Conservation (phyloP, 2,888 invertebrate species). For the Nomada flava region DNA sequence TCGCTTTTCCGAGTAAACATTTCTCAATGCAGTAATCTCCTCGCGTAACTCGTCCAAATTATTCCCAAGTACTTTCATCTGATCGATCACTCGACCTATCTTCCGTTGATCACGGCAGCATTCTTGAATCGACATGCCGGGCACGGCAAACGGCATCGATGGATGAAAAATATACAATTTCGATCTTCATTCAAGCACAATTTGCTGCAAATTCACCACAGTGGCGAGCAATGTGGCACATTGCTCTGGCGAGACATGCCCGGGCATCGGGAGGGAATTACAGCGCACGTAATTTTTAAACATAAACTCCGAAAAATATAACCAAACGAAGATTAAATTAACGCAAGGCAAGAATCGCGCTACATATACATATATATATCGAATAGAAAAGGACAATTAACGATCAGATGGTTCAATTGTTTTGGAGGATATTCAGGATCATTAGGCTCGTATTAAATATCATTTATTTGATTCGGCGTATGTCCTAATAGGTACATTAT, state of each 20-base stretch:
- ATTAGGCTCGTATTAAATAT: slow-evolving; percentile 69
- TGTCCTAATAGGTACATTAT: slow-evolving; percentile 73
- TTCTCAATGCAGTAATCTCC: slow-evolving; percentile 50
- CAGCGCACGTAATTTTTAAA: neutral
- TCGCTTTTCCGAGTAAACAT: neutral
- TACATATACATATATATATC: neutral
- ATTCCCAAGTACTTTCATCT: slow-evolving; percentile 59
- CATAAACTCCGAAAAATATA: neutral
- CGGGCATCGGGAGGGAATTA: neutral
- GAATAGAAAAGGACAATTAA: slow-evolving; percentile 16
- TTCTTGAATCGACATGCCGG: slow-evolving; percentile 38
- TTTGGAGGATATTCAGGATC: slow-evolving; percentile 6
- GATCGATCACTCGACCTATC: slow-evolving; percentile 62
- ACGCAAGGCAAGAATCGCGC: neutral
- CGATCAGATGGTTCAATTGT: slow-evolving; percentile 18
- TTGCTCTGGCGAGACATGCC: too few relatives aligned
- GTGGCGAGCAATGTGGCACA: neutral
- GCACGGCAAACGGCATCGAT: neutral
- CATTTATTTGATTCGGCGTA: slow-evolving; percentile 72
- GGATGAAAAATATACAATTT: slow-evolving; percentile 3
- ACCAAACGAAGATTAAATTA: slow-evolving; percentile 20
- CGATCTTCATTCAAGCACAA: too few relatives aligned
- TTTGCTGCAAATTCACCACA: too few relatives aligned
- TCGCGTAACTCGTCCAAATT: slow-evolving; percentile 66
- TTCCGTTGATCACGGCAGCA: slow-evolving; percentile 57